Evolutionary conservation across 2,797 vertebrate genomes (phyloP).

Genomic region (Lepus oiostolus): DNA sequence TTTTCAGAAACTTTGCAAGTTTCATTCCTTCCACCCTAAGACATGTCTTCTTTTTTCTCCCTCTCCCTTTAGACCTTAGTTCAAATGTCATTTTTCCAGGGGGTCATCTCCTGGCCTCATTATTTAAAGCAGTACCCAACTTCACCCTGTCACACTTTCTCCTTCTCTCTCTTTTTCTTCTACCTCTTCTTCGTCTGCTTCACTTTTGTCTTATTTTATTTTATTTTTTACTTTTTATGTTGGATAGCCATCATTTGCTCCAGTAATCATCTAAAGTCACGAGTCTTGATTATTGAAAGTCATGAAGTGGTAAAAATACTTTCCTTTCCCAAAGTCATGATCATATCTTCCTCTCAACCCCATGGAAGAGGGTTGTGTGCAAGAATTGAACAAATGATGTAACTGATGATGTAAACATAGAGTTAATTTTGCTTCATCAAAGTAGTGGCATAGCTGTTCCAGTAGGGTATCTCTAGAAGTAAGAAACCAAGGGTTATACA

Average conservation of each 20-base stretch:
- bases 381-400: constrained; percentile 92
- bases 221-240: constrained; percentile 79
- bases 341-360: constrained; percentile 85
- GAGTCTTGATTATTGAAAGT: constrained; percentile 92
- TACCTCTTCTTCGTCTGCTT: too few relatives aligned
- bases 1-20: constrained; percentile 16
- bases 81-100: neutral
- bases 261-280: constrained; percentile 91
- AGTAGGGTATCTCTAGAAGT: constrained; percentile 89
- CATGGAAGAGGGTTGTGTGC: constrained; percentile 92
- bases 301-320: constrained; percentile 92
- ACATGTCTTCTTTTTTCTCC: neutral
- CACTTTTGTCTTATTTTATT: neutral
- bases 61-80: neutral
- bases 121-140: neutral
- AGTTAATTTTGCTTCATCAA: constrained; percentile 86
- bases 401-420: constrained; percentile 91
- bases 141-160: neutral
- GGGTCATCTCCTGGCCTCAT: neutral
- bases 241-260: constrained; percentile 89
- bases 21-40: constrained; percentile 35
- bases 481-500: constrained; percentile 91
- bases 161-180: neutral
- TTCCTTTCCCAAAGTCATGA: constrained; percentile 91
- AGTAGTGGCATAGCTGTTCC: constrained; percentile 88